phyloP scores from a whole-genome alignment of 2,113 vertebrate species.

The Sminthopsis crassicaudata region DNA sequence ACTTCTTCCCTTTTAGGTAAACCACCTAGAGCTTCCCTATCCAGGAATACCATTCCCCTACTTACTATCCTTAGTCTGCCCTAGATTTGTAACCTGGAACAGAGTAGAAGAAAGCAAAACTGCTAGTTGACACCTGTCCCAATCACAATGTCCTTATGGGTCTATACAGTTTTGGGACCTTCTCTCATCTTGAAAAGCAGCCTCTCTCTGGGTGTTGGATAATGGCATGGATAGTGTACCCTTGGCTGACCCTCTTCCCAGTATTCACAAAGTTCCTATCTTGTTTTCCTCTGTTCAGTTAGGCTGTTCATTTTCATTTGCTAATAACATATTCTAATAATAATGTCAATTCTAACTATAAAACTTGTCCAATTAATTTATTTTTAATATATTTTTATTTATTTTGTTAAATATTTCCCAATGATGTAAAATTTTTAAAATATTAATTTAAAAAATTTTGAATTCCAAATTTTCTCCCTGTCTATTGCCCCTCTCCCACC shows the following conservation, averaged over 20 bases:
- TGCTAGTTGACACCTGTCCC: neutral
- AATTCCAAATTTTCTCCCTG: neutral
- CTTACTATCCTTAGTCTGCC: neutral
- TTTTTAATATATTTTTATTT: neutral
- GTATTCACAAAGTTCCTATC: neutral
- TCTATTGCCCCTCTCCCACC: neutral
- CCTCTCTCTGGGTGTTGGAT: neutral
- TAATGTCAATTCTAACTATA: neutral
- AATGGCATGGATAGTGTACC: neutral
- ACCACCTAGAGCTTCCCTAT: neutral
- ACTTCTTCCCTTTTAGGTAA: neutral
- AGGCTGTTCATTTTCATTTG: neutral
- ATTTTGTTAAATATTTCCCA: neutral
- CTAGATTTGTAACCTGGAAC: neutral
- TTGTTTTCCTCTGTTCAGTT: neutral
- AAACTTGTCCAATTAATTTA: neutral
- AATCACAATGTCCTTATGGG: neutral
- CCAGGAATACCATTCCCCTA: neutral
- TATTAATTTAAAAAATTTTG: neutral
- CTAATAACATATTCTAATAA: neutral
- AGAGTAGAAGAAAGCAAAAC: neutral
- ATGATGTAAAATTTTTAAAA: neutral
- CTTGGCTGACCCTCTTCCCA: neutral
- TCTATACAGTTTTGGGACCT: neutral
- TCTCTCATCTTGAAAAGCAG: neutral